These are phyloP conservation scores for Ceriagrion tenellum DNA, from an alignment of 2,888 invertebrate genomes.

Conservation along the genomic window DNA sequence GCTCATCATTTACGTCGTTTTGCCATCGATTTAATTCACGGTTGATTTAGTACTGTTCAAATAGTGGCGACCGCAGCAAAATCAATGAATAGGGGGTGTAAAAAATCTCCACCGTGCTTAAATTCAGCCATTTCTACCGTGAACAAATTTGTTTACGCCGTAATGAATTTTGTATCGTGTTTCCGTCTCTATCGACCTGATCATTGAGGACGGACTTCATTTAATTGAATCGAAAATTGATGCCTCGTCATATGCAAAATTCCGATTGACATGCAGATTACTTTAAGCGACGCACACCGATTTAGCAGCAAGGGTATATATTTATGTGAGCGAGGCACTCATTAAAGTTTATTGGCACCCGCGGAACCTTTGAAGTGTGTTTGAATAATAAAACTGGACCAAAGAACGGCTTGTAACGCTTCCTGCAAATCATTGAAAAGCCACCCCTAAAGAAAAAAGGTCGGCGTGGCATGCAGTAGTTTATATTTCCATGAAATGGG, in stretches of 20 bases:
- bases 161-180: not conserved
- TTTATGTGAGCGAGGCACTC: not conserved
- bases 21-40: not conserved
- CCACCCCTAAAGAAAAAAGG: not conserved
- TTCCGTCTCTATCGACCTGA: not conserved
- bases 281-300: not conserved
- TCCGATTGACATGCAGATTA: not conserved
- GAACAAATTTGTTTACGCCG: not conserved
- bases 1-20: not conserved
- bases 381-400: not conserved
- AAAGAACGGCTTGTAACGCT: not conserved
- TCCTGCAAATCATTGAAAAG: not conserved
- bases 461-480: not conserved
- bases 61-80: not conserved
- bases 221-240: constrained; percentile 4
- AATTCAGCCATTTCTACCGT: not conserved
- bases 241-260: not conserved
- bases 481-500: not conserved
- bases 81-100: not conserved
- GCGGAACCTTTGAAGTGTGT: not conserved
- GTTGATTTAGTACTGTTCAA: not conserved
- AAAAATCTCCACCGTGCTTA: not conserved
- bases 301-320: not conserved
- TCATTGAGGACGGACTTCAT: not conserved
- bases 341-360: not conserved